Evolutionary conservation across 2,797 vertebrate species (phyloP).

Genomic region (Acanthornis magna): DNA sequence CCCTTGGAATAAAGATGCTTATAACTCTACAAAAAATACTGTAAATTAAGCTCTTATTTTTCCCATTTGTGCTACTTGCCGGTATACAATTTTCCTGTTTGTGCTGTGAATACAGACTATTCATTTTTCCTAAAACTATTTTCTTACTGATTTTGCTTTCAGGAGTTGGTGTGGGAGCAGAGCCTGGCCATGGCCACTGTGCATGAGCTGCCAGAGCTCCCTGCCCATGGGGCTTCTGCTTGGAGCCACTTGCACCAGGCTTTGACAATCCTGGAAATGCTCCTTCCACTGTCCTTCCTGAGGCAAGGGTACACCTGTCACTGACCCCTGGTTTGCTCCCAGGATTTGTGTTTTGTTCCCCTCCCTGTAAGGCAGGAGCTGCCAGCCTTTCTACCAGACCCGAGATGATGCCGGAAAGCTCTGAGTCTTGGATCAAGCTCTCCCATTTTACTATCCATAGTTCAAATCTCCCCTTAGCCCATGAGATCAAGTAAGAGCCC

Average conservation of each 20-base stretch:
- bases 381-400: background rate
- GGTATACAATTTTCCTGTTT: background rate
- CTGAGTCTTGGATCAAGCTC: background rate
- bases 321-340: background rate
- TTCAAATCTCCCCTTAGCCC: background rate
- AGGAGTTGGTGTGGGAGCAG: background rate
- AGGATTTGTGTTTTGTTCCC: background rate
- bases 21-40: background rate
- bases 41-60: background rate
- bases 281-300: background rate
- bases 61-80: background rate
- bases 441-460: background rate
- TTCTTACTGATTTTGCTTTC: background rate
- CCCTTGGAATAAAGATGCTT: background rate
- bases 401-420: background rate
- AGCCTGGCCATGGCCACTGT: accelerated
- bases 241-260: accelerated
- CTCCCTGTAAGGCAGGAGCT: background rate
- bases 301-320: background rate
- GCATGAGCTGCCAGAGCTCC: accelerated
- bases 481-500: background rate
- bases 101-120: background rate
- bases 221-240: background rate
- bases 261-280: background rate
- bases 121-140: background rate